Conservation (phyloP, 2,113 vertebrate genomes). For the Peromyscus polionotus region DNA sequence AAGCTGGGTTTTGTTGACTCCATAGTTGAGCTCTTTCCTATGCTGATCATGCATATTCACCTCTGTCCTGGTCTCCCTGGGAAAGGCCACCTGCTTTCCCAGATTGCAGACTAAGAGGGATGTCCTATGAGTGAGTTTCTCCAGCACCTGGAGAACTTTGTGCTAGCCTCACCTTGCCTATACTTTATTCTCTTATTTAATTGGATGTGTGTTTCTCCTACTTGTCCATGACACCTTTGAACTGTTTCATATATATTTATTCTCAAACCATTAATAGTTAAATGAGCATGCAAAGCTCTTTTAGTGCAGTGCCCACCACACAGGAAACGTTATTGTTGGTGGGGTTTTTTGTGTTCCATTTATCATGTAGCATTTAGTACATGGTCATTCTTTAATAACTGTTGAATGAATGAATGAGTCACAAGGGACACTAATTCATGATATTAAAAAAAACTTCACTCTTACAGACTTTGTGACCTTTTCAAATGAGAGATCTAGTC, state of each 20-base stretch:
- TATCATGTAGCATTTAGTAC: not conserved
- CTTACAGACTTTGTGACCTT: not conserved
- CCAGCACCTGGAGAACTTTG: not conserved
- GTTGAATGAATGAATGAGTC: not conserved
- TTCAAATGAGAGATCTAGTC: not conserved
- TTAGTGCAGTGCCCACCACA: not conserved
- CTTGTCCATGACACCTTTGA: not conserved
- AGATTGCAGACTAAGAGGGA: not conserved
- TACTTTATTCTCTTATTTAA: not conserved
- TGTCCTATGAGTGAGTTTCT: not conserved
- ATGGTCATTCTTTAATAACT: not conserved
- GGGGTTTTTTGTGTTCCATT: not conserved
- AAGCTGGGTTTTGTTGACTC: not conserved
- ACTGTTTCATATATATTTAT: not conserved
- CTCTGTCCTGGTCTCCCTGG: not conserved
- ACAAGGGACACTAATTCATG: not conserved
- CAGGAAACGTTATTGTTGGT: not conserved
- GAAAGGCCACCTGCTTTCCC: not conserved
- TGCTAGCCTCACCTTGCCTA: fast-evolving
- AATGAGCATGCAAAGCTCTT: not conserved
- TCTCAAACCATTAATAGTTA: not conserved
- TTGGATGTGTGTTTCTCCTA: not conserved
- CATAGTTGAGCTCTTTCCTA: not conserved
- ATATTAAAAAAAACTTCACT: not conserved
- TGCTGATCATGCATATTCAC: not conserved